Percentiles rank a stretch among this genome's conserved stretches.
phyloP scores from a whole-genome alignment of 2,888 invertebrate species.

The Drosophila melanocephala region DNA sequence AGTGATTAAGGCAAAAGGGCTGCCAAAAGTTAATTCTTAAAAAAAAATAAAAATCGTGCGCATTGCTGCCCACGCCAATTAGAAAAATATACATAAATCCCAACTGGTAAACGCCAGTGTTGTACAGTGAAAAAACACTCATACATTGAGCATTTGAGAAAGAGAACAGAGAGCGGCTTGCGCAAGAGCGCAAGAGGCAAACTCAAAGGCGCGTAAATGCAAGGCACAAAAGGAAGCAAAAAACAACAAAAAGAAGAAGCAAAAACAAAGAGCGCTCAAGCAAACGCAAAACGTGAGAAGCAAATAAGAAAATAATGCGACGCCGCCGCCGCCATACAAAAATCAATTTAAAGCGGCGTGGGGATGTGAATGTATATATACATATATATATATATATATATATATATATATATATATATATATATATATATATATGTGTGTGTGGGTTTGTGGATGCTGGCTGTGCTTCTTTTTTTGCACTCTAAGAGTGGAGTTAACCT shows the following conservation, averaged over 20 bases:
- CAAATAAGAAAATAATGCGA: conserved; percentile 75
- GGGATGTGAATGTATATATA: conserved; percentile 32
- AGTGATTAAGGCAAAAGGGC: conserved; percentile 61
- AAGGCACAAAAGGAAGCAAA: conserved; percentile 76
- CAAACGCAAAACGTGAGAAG: conserved; percentile 70
- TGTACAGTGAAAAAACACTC: conserved; percentile 51
- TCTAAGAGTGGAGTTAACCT: conserved; percentile 7
- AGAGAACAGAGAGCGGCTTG: conserved; percentile 77
- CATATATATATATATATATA: background rate
- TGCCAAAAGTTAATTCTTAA: conserved; percentile 59
- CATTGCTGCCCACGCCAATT: conserved; percentile 75
- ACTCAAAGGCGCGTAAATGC: conserved; percentile 76
- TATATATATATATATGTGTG: background rate
- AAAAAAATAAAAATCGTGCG: conserved; percentile 36
- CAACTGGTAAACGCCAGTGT: conserved; percentile 58
- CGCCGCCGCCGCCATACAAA: conserved; percentile 60
- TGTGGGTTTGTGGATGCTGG: conserved; percentile 55
- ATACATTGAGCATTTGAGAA: conserved; percentile 40
- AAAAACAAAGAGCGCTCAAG: conserved; percentile 61
- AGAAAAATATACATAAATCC: conserved; percentile 67
- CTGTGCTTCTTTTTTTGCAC: conserved; percentile 58
- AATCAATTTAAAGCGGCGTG: conserved; percentile 71
- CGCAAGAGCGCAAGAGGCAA: conserved; percentile 57
- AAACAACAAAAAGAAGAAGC: conserved; percentile 74
- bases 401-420: background rate